Conservation (phyloP, 2,888 invertebrate species). For the Volucella zonaria region DNA sequence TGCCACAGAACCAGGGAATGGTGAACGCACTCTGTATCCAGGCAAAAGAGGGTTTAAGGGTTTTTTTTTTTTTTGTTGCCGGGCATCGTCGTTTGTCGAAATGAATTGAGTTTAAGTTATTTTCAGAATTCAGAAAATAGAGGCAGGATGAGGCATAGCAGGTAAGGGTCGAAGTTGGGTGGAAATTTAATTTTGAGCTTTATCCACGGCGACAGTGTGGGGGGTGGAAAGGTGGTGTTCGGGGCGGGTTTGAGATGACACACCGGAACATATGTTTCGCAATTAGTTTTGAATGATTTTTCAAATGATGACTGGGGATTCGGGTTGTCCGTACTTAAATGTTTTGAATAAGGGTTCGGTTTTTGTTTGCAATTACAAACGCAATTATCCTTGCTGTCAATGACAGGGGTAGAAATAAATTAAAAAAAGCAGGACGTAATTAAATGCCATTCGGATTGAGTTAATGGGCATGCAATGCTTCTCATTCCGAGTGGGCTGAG, state of each 20-base stretch:
- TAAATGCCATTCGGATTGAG: conserved; percentile 41
- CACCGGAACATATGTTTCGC: conserved; percentile 61
- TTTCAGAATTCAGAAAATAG: conserved; percentile 6
- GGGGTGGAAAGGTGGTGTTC: neutral
- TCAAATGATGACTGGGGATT: conserved; percentile 60
- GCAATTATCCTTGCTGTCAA: conserved; percentile 62
- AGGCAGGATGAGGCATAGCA: conserved; percentile 8
- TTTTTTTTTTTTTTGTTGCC: neutral
- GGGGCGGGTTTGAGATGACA: conserved; percentile 17
- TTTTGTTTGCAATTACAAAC: conserved; percentile 63
- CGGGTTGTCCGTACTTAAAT: conserved; percentile 16
- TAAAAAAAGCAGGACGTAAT: conserved; percentile 57
- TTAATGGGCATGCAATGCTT: conserved; percentile 22
- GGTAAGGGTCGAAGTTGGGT: conserved; percentile 34
- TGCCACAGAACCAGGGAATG: conserved; percentile 52
- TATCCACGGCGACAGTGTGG: conserved; percentile 20
- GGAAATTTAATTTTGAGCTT: conserved; percentile 48
- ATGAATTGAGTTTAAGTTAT: conserved; percentile 67
- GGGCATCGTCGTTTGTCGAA: conserved; percentile 48
- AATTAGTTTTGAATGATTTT: conserved; percentile 71
- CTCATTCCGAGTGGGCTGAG: too few relatives aligned
- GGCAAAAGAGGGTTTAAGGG: neutral
- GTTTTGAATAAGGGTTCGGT: conserved; percentile 35
- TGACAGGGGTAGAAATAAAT: conserved; percentile 61
- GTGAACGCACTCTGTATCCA: conserved; percentile 13